phyloP scores from a whole-genome alignment of 92 coral and sea anemone species.

The Heliopora coerulea region DNA sequence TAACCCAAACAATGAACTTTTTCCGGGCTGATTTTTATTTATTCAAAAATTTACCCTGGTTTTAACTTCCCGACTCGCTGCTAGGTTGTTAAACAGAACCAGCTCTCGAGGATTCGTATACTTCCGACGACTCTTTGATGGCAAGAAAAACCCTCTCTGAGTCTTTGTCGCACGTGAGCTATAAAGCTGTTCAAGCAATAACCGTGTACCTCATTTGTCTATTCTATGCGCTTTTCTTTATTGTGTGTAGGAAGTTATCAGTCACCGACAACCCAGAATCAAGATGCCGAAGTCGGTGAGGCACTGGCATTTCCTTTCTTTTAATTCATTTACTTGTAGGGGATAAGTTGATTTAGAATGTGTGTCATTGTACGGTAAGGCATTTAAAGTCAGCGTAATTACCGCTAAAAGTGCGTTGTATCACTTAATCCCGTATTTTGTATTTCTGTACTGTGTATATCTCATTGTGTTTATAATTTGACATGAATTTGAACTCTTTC shows the following conservation, averaged over 20 bases:
- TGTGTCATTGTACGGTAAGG: background rate
- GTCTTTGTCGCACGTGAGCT: background rate
- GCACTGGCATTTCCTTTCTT: no score
- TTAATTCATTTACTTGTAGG: background rate
- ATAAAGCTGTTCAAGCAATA: background rate
- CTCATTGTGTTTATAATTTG: no score
- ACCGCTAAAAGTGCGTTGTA: no score
- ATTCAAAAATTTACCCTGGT: no score
- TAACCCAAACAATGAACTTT: background rate
- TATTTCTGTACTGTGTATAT: background rate
- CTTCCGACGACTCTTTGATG: background rate
- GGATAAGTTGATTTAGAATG: no score
- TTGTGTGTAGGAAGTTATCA: background rate
- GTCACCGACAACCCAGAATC: background rate
- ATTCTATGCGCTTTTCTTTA: background rate
- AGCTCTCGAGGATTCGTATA: no score
- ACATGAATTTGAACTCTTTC: background rate
- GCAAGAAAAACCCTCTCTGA: background rate
- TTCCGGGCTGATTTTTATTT: background rate
- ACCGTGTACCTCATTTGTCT: background rate
- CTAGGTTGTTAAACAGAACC: no score
- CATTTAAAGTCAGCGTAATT: no score
- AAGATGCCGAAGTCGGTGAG: conserved; percentile 43
- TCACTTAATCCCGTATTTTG: no score
- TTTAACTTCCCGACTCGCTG: no score